Percentiles rank a stretch among this genome's conserved stretches.
Conservation (phyloP, 2,113 vertebrate genomes). For the Rhodinocichla rosea region DNA sequence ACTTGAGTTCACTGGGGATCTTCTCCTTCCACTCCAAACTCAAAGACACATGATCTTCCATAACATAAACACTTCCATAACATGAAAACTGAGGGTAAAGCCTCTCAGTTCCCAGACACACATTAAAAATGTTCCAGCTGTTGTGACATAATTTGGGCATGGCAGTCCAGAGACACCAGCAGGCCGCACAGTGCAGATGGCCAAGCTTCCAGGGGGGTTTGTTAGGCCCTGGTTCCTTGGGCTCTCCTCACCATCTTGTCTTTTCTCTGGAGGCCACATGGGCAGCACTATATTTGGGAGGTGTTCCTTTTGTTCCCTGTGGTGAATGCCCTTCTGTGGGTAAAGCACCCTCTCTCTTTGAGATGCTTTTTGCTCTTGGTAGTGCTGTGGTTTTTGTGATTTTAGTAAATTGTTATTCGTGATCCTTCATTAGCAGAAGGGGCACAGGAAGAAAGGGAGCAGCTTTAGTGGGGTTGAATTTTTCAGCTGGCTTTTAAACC, state of each 20-base stretch:
- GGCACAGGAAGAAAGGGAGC: not conserved
- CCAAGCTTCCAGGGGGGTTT: not conserved
- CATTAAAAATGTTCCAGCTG: not conserved
- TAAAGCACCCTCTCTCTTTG: not conserved
- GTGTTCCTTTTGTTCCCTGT: not conserved
- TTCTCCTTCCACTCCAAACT: not conserved
- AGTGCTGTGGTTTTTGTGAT: not conserved
- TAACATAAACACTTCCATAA: not conserved
- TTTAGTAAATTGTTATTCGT: not conserved
- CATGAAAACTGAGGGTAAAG: not conserved
- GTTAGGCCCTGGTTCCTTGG: not conserved
- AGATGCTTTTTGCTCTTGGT: not conserved
- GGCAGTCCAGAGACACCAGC: fast-evolving
- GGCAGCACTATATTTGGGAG: not conserved
- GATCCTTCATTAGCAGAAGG: not conserved
- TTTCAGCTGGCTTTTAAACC: not conserved
- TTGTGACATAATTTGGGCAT: not conserved
- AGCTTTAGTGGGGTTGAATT: not conserved
- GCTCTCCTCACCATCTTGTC: not conserved
- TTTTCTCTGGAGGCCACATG: not conserved
- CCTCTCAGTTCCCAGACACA: not conserved
- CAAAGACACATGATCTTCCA: not conserved
- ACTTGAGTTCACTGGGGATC: not conserved
- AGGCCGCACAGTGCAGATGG: fast-evolving
- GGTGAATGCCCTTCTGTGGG: not conserved